Base-by-base conservation (phyloP, 2,888 invertebrate genomes). In the Punctoribates punctum region DNA sequence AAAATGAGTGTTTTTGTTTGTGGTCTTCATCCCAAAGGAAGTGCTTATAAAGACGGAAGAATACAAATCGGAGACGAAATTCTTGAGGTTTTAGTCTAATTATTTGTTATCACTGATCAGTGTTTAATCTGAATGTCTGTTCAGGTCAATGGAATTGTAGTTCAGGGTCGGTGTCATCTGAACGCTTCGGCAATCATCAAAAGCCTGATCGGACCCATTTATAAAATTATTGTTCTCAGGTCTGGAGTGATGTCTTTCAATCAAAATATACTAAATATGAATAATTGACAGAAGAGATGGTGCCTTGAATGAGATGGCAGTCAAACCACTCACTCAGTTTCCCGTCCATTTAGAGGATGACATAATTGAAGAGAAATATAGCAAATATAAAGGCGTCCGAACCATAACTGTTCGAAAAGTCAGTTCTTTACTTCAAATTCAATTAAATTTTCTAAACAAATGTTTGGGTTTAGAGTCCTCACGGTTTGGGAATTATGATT, bases 1-100 rank as follows among this genome's bases (percentile, higher is more conserved):
- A 91, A 91, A 82, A 96, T 96, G 96, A 94, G 95, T 34, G 96
- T 96, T 77, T 96, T 96, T 85, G 90, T 99, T 38, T 96, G 95
- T 81, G 97, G 96, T n/a, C 87, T 99, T 75, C 91, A 96, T 84
- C 93, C 95, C 0, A 90, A 90, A 3, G 96, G 96, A 17, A 87
- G 90, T 0, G 92, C 94, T 3, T 89, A 87, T 78, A 88, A 88
- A 80, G 87, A 89, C 6, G 89, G 89, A 8, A 89, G 90, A 9
- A 88, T 99, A 48, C 88, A 90, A 83, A 89, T 96, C 23, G 97
- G 96, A 0, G 99, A 99, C 84, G 96, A 98, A 85, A 90, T 98
- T 79, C 86, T 96, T 51, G 96, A 96, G 90, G 94, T 94, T 81
- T n/a, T 38, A 25, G 25, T 20, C 27, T 9, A 57, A 57, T 38